These are phyloP conservation scores for Halcyon malimbica DNA, from an alignment of 2,113 vertebrate species.

Conservation along the genomic window DNA sequence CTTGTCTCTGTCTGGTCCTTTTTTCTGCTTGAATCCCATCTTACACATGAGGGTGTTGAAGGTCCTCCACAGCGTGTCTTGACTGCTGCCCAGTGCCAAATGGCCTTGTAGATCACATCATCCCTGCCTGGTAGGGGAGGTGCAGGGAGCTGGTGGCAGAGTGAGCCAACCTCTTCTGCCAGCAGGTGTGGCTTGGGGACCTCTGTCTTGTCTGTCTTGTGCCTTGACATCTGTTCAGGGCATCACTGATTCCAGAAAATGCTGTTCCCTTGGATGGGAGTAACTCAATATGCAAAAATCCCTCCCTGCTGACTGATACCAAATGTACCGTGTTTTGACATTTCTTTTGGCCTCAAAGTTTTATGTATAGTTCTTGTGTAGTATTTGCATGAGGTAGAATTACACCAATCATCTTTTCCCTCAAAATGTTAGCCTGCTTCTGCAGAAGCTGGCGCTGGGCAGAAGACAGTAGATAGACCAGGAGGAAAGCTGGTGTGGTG, in stretches of 20 bases:
- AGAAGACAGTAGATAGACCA: neutral
- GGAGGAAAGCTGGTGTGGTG: neutral
- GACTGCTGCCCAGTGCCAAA: neutral
- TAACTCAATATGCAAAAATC: neutral
- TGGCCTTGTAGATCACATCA: neutral
- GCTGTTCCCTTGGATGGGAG: neutral
- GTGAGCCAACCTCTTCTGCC: neutral
- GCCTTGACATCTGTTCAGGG: neutral
- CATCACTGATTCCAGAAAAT: neutral
- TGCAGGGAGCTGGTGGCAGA: neutral
- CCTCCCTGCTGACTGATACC: neutral
- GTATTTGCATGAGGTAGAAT: neutral
- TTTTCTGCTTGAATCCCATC: neutral
- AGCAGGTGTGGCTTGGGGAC: neutral
- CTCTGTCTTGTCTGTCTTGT: neutral
- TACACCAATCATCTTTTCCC: neutral
- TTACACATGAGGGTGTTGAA: neutral
- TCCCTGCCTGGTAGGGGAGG: neutral
- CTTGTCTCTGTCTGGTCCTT: neutral
- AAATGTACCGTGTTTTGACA: neutral
- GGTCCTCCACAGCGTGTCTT: neutral
- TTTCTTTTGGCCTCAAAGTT: neutral
- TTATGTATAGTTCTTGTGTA: neutral
- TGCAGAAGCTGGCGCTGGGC: rapidly evolving
- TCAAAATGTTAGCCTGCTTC: neutral